These are phyloP conservation scores for Automeris io DNA, from an alignment of 2,888 invertebrate genomes.

Conservation along the genomic window DNA sequence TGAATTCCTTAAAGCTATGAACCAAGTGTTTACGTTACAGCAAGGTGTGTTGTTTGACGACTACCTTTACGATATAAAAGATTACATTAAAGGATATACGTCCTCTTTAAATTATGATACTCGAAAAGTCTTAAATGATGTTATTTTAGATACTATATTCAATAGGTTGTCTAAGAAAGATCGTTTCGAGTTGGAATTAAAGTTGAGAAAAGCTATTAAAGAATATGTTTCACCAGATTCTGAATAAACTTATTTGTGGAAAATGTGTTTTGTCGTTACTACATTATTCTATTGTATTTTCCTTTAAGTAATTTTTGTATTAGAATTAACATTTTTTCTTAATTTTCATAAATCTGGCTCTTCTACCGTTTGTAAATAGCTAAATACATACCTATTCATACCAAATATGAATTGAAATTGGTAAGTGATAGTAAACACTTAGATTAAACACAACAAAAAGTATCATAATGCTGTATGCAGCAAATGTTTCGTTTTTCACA, in stretches of 20 bases:
- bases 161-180: conserved; percentile 17
- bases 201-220: conserved; percentile 29
- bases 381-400: too few species aligned
- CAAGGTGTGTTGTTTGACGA: conserved; percentile 37
- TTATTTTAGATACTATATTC: conserved; percentile 23
- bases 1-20: conserved; percentile 40
- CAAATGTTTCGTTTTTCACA: too few species aligned
- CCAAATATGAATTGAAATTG: too few species aligned
- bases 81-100: conserved; percentile 21
- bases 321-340: too few species aligned
- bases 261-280: neutral
- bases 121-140: conserved; percentile 18
- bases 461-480: too few species aligned
- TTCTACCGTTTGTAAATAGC: too few species aligned
- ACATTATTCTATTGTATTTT: neutral
- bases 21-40: conserved; percentile 32
- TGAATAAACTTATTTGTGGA: neutral
- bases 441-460: too few species aligned
- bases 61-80: conserved; percentile 30
- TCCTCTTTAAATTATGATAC: conserved; percentile 20
- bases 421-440: too few species aligned
- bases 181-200: conserved; percentile 20
- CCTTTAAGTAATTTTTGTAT: too few species aligned
- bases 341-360: too few species aligned
- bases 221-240: conserved; percentile 26